Evolutionary conservation across 2,888 invertebrate genomes (phyloP), one percentile per base, ranked within the genome.

Genomic region (Galerucella pusilla): DNA sequence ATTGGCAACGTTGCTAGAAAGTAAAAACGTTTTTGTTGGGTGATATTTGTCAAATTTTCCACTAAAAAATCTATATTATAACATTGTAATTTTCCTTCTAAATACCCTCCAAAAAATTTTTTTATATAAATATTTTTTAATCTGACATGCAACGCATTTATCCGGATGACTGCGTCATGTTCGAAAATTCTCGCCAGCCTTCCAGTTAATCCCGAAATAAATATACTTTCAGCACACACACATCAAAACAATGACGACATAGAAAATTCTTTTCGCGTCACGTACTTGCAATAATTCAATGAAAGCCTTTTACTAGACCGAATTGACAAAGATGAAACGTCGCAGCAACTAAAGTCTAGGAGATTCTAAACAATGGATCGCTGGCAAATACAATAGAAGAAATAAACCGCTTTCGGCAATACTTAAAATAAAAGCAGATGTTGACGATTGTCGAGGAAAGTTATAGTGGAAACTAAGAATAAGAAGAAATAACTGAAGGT

Each of bases 301-400:
- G 10, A 16, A 20, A 61, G 14, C 61, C 61, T 61, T 61, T 28
- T 61, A 61, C 61, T n/a, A 61, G 61, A 35, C 61, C 61, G 28
- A 61, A 61, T 61, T 61, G 61, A 28, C 61, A 61, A 61, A 61
- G 61, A 35, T n/a, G 35, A 61, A 61, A 61, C 57, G 61, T 61
- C 61, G 60, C 35, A 28, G 35, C 12, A 35, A 61, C n/a, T 61
- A 61, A 61, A 61, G 25, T n/a, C 2, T 11, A 61, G 28, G 35
- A 61, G 14, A n/a, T 28, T 61, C 28, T 0, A 14, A 35, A 61
- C 61, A 61, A 61, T 35, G 35, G 35, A n/a, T 14, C 35, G 12
- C 9, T 35, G 25, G 61, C 14, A 35, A 61, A 35, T 5, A 61
- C 61, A 61, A 61, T 61, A n/a, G 9, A 12, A 9, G n/a, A n/a